phyloP scores from a whole-genome alignment of 2,113 vertebrate species.

The Clinocottus analis region DNA sequence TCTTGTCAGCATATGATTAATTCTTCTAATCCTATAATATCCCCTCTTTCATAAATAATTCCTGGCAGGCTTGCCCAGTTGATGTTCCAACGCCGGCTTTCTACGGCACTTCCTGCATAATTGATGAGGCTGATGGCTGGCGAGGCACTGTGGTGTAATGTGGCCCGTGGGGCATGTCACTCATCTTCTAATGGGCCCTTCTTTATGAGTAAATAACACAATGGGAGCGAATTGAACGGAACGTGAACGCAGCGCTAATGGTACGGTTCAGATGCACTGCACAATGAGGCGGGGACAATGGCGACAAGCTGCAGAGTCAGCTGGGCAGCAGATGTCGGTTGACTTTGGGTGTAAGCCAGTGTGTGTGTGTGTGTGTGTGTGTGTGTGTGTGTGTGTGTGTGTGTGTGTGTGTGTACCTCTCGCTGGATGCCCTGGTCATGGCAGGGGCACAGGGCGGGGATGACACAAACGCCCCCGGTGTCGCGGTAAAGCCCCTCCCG shows the following conservation, averaged over 20 bases:
- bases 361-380: conserved; percentile 14
- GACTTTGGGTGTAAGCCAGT: conserved; percentile 19
- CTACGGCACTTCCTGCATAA: conserved; percentile 66
- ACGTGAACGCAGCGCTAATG: conserved; percentile 28
- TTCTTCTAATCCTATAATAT: conserved; percentile 76
- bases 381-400: conserved; percentile 12
- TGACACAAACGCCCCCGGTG: conserved; percentile 81
- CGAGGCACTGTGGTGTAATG: conserved; percentile 63
- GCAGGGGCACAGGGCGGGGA: conserved; percentile 86
- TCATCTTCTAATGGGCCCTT: conserved; percentile 68
- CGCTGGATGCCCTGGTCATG: conserved; percentile 68
- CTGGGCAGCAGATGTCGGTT: conserved; percentile 32
- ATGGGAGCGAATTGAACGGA: conserved; percentile 49
- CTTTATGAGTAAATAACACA: conserved; percentile 75
- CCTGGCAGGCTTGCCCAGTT: conserved; percentile 61
- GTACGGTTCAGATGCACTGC: conserved; percentile 14
- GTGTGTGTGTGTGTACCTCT: conserved; percentile 72
- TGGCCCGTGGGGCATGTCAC: conserved; percentile 58
- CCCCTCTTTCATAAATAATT: conserved; percentile 72
- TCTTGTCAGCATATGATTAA: conserved; percentile 72
- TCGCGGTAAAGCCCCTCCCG: conserved; percentile 83
- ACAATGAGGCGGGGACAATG: conserved; percentile 46
- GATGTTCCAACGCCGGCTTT: conserved; percentile 45
- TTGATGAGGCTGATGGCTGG: conserved; percentile 67
- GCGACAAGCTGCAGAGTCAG: conserved; percentile 22